Base-by-base conservation (phyloP, 1,140 invertebrate species). In the Polyergus mexicanus region DNA sequence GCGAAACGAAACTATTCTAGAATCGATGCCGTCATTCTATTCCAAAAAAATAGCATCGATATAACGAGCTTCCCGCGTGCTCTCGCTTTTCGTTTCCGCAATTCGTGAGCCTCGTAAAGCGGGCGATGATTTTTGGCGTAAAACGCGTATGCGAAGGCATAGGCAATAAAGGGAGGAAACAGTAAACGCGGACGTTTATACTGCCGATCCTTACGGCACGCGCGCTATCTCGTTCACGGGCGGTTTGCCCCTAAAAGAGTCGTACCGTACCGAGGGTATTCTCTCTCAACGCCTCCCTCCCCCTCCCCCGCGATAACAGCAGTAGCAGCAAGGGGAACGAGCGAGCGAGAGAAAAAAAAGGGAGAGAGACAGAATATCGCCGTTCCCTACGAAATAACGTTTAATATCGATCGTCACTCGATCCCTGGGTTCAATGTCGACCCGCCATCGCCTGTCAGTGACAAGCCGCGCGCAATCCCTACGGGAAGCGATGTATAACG, bases 191-290 rank as follows among this genome's bases (percentile, higher is more conserved):
- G 41, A 76, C 89, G 81, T 91, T 89, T 86, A 51, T 51, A 65
- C 89, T 83, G 71, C 56, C 85, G 65, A 66, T 89, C 81, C 89
- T 90, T 89, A 87, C 78, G 84, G 76, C 63, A 71, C 60, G 63
- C 88, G 88, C 87, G 86, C 87, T 94, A 93, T 94, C 93, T 90
- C 88, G 88, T 94, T 93, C 90, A 94, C 93, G 92, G 90, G 86
- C 92, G 91, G 91, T 94, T 93, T 93, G 84, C 84, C 91, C 87
- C 91, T 89, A 91, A 93, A 93, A 93, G 92, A 92, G 86, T 89
- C 92, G 89, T 90, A 89, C 83, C 75, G 87, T 85, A n/a, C 77
- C 35, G 38, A 11, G 65, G 41, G 68, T 71, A 11, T 56, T 69
- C 68, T 41, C 51, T 7, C 35, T 44, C 22, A 47, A 5, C 22